These are phyloP conservation scores for Orchesellides sinensis DNA, from an alignment of 2,888 invertebrate genomes.

Conservation along the genomic window DNA sequence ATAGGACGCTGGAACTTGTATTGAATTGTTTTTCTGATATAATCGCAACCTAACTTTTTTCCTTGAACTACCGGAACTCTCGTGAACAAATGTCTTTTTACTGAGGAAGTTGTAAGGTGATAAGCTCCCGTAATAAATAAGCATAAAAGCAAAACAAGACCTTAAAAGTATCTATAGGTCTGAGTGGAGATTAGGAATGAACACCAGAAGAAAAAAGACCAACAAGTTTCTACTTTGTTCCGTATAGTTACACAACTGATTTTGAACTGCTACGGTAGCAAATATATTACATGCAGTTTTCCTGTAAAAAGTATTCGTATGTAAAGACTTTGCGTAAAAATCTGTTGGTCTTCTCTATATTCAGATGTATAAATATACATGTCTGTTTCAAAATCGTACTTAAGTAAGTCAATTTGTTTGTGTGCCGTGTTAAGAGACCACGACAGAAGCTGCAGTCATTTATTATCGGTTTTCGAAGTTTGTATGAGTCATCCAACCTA, in stretches of 20 bases:
- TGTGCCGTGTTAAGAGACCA: conserved; percentile 31
- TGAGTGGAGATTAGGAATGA: conserved; percentile 46
- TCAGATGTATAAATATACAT: too few relatives aligned
- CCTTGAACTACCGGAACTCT: conserved; percentile 62
- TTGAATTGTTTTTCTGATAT: conserved; percentile 11
- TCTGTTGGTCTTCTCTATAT: too few relatives aligned
- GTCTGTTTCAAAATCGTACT: too few relatives aligned
- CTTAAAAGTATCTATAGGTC: too few relatives aligned
- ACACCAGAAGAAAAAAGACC: conserved; percentile 41
- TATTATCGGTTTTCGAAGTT: conserved; percentile 58
- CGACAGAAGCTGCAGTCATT: conserved; percentile 53
- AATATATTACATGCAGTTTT: too few relatives aligned
- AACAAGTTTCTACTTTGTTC: conserved; percentile 19
- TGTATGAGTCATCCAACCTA: conserved; percentile 25
- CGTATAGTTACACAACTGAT: too few relatives aligned
- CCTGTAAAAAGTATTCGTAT: too few relatives aligned
- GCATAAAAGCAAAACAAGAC: conserved; percentile 33
- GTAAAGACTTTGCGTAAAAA: too few relatives aligned
- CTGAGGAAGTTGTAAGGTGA: conserved; percentile 64
- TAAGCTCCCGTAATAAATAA: conserved; percentile 68
- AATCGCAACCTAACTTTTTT: conserved; percentile 46
- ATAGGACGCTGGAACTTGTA: background rate
- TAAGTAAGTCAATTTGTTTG: conserved; percentile 45
- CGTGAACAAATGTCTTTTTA: background rate
- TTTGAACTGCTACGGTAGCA: too few relatives aligned